phyloP scores from a whole-genome alignment of 2,113 vertebrate genomes.

The Dromiciops gliroides region DNA sequence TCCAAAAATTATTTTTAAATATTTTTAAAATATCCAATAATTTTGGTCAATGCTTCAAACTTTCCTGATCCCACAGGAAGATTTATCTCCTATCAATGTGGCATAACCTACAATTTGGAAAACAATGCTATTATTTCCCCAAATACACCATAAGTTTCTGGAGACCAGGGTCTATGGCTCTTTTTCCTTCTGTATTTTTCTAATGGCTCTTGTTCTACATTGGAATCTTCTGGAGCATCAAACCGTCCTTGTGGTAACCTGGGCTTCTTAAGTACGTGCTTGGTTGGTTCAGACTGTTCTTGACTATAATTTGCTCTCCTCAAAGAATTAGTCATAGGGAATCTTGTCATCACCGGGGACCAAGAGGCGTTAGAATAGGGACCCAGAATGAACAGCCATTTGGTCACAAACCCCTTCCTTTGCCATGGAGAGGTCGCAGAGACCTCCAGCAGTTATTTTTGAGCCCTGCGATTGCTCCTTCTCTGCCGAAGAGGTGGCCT shows the following conservation, averaged over 20 bases:
- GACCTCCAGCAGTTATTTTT: no score
- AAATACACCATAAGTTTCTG: not conserved
- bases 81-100: not conserved
- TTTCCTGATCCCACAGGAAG: not conserved
- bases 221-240: slow-evolving; percentile 87
- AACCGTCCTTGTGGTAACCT: slow-evolving; percentile 93
- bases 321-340: slow-evolving; percentile 63
- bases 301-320: slow-evolving; percentile 75
- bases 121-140: not conserved
- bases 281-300: slow-evolving; percentile 75
- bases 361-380: no score
- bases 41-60: not conserved
- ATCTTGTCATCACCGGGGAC: no score
- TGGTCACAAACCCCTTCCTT: no score
- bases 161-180: not conserved
- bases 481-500: no score
- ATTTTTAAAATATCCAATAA: not conserved
- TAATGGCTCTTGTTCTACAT: slow-evolving; percentile 85
- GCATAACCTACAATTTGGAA: not conserved
- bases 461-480: no score
- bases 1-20: not conserved
- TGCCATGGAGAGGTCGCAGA: no score
- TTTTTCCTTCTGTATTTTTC: slow-evolving; percentile 78
- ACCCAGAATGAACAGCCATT: no score
- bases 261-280: slow-evolving; percentile 87